Evolutionary conservation across 2,888 invertebrate species (phyloP).

Genomic region (Eucera pruinosa): DNA sequence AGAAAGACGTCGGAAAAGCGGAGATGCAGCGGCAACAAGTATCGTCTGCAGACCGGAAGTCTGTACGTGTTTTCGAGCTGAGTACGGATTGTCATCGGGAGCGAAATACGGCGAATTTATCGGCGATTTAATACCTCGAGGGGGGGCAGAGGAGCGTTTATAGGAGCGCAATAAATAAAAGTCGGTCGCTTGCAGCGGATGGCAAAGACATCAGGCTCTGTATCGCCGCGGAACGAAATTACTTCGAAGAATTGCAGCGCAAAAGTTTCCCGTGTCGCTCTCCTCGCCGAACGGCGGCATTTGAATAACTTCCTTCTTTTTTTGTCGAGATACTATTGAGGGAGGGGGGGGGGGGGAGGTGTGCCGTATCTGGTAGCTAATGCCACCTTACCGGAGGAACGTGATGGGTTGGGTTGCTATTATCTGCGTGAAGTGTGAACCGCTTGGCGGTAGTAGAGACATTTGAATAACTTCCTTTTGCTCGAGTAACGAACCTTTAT

Average conservation of each 20-base stretch:
- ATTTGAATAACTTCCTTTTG: too few species aligned
- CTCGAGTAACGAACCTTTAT: constrained; percentile 15
- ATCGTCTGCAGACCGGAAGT: constrained; percentile 19
- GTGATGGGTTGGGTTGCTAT: too few species aligned
- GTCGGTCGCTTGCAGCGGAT: constrained; percentile 43
- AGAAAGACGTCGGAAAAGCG: not conserved
- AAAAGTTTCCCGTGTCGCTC: constrained; percentile 17
- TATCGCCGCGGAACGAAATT: constrained; percentile 40
- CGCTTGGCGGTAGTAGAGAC: too few species aligned
- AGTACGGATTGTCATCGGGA: constrained; percentile 48
- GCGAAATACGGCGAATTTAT: constrained; percentile 65
- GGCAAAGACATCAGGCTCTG: constrained; percentile 41
- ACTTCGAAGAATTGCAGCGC: constrained; percentile 31
- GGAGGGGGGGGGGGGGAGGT: too few species aligned
- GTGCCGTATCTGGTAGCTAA: too few species aligned
- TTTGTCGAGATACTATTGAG: too few species aligned
- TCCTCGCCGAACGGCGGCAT: constrained; percentile 7
- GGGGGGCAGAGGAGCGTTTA: too few species aligned
- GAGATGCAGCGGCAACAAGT: constrained; percentile 16
- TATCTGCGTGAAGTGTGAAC: too few species aligned
- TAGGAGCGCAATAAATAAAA: constrained; percentile 67
- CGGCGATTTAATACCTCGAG: constrained; percentile 63
- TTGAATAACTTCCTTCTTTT: too few species aligned
- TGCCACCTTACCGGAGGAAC: too few species aligned
- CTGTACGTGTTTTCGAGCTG: constrained; percentile 29